Conservation (phyloP, 2,113 vertebrate species). For the Nannobrachium achirus region DNA sequence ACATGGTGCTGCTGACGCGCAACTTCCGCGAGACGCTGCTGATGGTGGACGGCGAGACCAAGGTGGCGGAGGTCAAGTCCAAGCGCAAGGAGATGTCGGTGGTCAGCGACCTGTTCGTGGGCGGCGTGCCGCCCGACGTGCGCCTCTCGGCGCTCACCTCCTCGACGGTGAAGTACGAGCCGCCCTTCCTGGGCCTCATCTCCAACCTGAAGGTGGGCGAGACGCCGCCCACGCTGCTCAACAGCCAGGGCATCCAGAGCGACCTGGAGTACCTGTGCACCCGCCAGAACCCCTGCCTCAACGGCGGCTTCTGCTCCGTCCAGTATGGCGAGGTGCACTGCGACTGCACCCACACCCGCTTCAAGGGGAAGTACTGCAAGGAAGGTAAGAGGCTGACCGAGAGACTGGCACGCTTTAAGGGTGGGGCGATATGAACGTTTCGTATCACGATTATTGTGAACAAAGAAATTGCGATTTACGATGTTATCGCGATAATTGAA, state of each 20-base stretch:
- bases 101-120: constrained; percentile 92
- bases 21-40: constrained; percentile 88
- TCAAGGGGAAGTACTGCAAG: constrained; percentile 91
- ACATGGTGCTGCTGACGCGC: constrained; percentile 90
- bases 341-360: constrained; percentile 90
- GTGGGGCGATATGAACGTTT: too few relatives aligned
- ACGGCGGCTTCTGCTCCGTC: constrained; percentile 91
- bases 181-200: constrained; percentile 88
- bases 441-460: too few relatives aligned
- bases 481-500: too few relatives aligned
- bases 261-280: constrained; percentile 88
- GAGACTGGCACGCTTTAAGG: too few relatives aligned
- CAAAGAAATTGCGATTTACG: too few relatives aligned
- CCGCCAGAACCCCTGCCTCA: constrained; percentile 90
- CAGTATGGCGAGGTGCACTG: constrained; percentile 88
- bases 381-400: constrained; percentile 89
- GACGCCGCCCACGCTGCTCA: constrained; percentile 84
- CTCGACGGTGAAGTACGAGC: constrained; percentile 92
- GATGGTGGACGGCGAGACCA: constrained; percentile 89
- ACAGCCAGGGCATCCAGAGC: constrained; percentile 90
- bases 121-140: constrained; percentile 90
- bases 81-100: constrained; percentile 91
- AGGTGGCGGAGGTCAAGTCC: constrained; percentile 87
- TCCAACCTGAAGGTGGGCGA: constrained; percentile 92
- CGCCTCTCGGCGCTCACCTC: constrained; percentile 91